These are phyloP conservation scores for Agrotis exclamationis DNA, from an alignment of 2,888 invertebrate species.

Conservation along the genomic window DNA sequence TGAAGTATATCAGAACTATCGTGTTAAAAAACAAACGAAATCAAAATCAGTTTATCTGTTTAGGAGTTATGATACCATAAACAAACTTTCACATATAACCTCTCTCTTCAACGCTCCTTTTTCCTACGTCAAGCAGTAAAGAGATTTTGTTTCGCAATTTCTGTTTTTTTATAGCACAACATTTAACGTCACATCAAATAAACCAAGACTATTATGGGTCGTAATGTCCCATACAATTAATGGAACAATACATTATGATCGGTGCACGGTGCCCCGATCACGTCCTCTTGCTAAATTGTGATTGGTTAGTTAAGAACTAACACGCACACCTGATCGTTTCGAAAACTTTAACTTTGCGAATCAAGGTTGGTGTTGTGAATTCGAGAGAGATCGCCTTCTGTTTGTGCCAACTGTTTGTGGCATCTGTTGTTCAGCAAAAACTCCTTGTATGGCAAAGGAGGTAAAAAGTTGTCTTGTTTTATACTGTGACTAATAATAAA, in stretches of 20 bases:
- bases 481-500: background rate
- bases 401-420: constrained; percentile 26
- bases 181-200: constrained; percentile 33
- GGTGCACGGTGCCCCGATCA: constrained; percentile 74
- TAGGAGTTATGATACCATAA: background rate
- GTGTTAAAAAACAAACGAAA: no score
- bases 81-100: background rate
- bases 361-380: constrained; percentile 67
- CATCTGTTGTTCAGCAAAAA: constrained; percentile 25
- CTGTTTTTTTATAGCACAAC: constrained; percentile 38
- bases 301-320: constrained; percentile 73
- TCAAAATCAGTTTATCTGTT: background rate
- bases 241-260: constrained; percentile 76
- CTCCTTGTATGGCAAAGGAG: constrained; percentile 25
- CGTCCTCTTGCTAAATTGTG: constrained; percentile 83
- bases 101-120: background rate
- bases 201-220: constrained; percentile 41
- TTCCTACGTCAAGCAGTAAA: no score
- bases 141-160: constrained; percentile 4
- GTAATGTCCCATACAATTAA: constrained; percentile 69
- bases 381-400: constrained; percentile 53
- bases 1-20: background rate
- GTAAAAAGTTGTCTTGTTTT: constrained; percentile 7
- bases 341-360: constrained; percentile 66
- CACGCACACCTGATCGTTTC: constrained; percentile 73